Percentiles rank a stretch among this genome's conserved stretches.
phyloP scores from a whole-genome alignment of 2,888 invertebrate genomes.

The Heteropelma amictum region DNA sequence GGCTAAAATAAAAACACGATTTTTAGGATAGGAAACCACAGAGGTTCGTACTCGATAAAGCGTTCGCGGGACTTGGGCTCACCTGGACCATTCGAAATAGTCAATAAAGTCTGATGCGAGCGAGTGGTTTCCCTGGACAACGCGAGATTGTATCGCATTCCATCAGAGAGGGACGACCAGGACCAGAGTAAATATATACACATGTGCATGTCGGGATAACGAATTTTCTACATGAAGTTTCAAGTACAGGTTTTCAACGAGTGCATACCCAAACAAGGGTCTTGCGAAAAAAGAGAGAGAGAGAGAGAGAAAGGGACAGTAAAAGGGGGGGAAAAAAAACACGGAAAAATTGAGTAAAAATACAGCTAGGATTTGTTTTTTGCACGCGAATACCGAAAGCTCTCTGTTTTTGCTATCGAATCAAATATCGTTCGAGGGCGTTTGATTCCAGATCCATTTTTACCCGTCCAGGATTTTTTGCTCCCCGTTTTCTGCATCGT shows the following conservation, averaged over 20 bases:
- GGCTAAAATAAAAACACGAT: too few species aligned
- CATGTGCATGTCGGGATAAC: conserved; percentile 20
- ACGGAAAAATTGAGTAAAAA: too few species aligned
- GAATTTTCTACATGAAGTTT: conserved; percentile 34
- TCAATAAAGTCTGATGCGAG: conserved; percentile 61
- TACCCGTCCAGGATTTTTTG: too few species aligned
- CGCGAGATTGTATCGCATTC: conserved; percentile 28
- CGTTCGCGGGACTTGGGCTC: conserved; percentile 51
- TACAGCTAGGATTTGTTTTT: too few species aligned
- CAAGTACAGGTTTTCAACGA: conserved; percentile 37
- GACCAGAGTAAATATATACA: conserved; percentile 22
- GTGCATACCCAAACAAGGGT: conserved; percentile 22
- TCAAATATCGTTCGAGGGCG: too few species aligned
- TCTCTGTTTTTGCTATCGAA: too few species aligned
- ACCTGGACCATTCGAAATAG: conserved; percentile 63
- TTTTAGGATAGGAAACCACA: conserved; percentile 12
- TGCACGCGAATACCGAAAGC: conserved; percentile 54
- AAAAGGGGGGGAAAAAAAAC: not conserved
- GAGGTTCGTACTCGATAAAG: conserved; percentile 59
- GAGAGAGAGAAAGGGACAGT: not conserved
- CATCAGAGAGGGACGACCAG: not conserved
- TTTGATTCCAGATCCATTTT: too few species aligned
- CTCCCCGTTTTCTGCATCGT: too few species aligned
- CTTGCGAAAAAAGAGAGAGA: not conserved
- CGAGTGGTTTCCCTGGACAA: conserved; percentile 44